These are phyloP conservation scores for Pungitius pungitius DNA, from an alignment of 2,113 vertebrate genomes.

Conservation along the genomic window DNA sequence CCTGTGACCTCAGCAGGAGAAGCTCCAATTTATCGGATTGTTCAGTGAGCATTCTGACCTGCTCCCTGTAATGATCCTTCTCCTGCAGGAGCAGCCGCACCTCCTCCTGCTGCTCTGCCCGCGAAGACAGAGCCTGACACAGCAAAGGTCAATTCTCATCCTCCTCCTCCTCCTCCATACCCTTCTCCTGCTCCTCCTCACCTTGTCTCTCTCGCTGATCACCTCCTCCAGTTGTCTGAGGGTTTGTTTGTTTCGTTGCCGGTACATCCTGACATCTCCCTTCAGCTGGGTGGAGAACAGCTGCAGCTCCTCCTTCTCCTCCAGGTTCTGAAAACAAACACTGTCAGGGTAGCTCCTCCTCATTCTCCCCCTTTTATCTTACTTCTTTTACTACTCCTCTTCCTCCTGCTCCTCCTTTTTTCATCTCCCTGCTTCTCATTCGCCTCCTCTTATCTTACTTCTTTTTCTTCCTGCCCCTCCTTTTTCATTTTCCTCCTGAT, in stretches of 20 bases:
- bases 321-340: conserved; percentile 76
- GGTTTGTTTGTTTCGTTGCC: conserved; percentile 85
- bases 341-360: background rate
- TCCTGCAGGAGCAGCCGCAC: conserved; percentile 84
- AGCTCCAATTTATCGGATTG: conserved; percentile 87
- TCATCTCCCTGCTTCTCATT: background rate
- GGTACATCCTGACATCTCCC: conserved; percentile 89
- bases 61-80: conserved; percentile 88
- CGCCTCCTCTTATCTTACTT: background rate
- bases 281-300: conserved; percentile 83
- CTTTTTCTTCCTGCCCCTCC: no score
- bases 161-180: conserved; percentile 14
- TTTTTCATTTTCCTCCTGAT: no score
- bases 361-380: conserved; percentile 33
- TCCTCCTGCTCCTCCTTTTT: no score
- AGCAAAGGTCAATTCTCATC: background rate
- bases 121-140: conserved; percentile 81
- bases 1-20: conserved; percentile 86
- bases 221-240: conserved; percentile 92
- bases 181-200: conserved; percentile 51
- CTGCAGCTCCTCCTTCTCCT: conserved; percentile 87
- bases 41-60: conserved; percentile 85
- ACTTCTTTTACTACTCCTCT: no score
- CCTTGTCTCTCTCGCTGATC: conserved; percentile 89
- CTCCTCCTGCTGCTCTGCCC: conserved; percentile 85